Evolutionary conservation across 2,888 invertebrate species (phyloP), one percentile per base, ranked within the genome.

Genomic region (Scaptomyza reducta): DNA sequence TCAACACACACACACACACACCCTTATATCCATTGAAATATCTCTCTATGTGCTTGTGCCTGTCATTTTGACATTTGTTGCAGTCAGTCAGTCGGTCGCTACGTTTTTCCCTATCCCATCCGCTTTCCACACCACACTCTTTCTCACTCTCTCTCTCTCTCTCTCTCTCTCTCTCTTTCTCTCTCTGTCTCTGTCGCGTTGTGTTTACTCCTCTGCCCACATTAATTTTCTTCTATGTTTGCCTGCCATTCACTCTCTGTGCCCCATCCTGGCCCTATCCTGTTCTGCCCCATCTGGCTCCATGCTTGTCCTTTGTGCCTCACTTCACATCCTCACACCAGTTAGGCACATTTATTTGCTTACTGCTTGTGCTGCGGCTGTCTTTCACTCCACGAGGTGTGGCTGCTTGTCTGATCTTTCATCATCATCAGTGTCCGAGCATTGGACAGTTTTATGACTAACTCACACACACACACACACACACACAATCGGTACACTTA

Each of bases 61-160:
- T 87, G 82, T 79, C 89, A 86, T 79, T 87, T 86, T 87, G 89
- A 89, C 89, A 89, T 87, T 89, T 89, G 87, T 84, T 88, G 70
- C 87, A 86, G 79, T 81, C 79, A 78, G 80, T 73, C 86, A 83
- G 81, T 88, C 71, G 77, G 83, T 77, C 79, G 51, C 55, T 64
- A 35, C 33, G 63, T 55, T 47, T 51, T 51, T 49, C 16, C 40
- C 49, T 31, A 35, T 35, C 14, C 13, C 6, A 16, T 9, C 33
- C 45, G 10, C 59, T 56, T 59, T 57, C 57, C 65, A 55, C 64
- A 55, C 64, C n/a, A n/a, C n/a, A n/a, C n/a, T n/a, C n/a, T n/a
- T n/a, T n/a, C 27, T 57, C 55, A 56, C 70, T 57, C 64, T 49
- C 59, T 47, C 56, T 33, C 25, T 56, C 49, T 3, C 7, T 27